These are phyloP conservation scores for Meta bourneti DNA, from an alignment of 2,888 invertebrate species.

Conservation along the genomic window DNA sequence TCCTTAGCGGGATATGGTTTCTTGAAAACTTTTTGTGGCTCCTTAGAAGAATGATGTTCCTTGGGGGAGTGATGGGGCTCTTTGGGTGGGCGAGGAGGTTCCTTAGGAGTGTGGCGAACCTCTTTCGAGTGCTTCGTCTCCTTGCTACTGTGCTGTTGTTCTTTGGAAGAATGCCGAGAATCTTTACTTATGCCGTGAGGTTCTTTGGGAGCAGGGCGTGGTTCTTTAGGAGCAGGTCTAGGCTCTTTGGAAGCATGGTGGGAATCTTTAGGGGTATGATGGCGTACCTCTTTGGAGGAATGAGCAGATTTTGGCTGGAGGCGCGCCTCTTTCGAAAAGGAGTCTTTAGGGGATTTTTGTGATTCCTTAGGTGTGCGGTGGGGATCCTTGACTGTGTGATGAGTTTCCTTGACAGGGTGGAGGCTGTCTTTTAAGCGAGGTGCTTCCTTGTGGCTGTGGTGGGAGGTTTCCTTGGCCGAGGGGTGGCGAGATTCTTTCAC, in stretches of 20 bases:
- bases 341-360: slow-evolving; percentile 19
- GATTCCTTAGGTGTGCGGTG: slow-evolving; percentile 32
- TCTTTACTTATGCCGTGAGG: slow-evolving; percentile 15
- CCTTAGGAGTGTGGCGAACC: slow-evolving; percentile 23
- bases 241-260: slow-evolving; percentile 18
- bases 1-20: neutral
- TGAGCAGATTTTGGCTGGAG: slow-evolving; percentile 21
- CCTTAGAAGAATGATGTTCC: slow-evolving; percentile 7
- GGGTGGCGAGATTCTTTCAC: slow-evolving; percentile 12
- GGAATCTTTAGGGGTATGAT: slow-evolving; percentile 42
- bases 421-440: neutral
- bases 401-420: slow-evolving; percentile 16
- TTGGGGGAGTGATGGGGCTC: slow-evolving; percentile 9
- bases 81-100: neutral
- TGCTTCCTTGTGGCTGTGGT: slow-evolving; percentile 32
- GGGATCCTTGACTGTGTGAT: slow-evolving; percentile 35
- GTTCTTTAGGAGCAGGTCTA: neutral
- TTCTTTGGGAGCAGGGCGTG: neutral
- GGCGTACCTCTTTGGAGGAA: slow-evolving; percentile 47
- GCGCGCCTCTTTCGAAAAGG: slow-evolving; percentile 22
- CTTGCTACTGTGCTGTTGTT: slow-evolving; percentile 10
- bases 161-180: slow-evolving; percentile 32
- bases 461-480: slow-evolving; percentile 41
- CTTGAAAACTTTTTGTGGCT: neutral
- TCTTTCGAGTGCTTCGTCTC: slow-evolving; percentile 5